Evolutionary conservation across 2,113 vertebrate species (phyloP).

Genomic region (Phyllopteryx taeniolatus): DNA sequence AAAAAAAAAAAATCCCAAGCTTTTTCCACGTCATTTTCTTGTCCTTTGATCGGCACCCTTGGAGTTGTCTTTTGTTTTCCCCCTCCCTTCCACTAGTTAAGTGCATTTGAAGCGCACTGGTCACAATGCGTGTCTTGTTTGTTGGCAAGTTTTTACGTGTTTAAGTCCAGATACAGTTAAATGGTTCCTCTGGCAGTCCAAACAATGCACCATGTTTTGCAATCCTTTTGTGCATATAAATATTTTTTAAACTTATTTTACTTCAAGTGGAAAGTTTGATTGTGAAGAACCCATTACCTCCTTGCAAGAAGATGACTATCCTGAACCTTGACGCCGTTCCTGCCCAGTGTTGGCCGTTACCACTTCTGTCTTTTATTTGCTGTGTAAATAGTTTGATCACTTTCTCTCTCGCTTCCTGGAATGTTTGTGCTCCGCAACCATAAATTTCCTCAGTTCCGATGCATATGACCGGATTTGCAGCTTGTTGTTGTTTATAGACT

Average conservation of each 20-base stretch:
- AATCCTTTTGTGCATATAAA: not conserved
- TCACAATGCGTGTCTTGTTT: conserved; percentile 25
- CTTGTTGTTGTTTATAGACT: conserved; percentile 17
- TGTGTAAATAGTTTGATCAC: conserved; percentile 70
- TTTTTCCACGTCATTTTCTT: conserved; percentile 29
- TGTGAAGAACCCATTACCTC: conserved; percentile 73
- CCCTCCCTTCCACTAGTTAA: not conserved
- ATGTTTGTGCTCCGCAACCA: conserved; percentile 43
- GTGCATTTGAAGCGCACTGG: not conserved
- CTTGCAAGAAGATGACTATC: conserved; percentile 25
- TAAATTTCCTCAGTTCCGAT: conserved; percentile 50
- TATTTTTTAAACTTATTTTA: conserved; percentile 8
- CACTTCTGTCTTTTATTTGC: conserved; percentile 62
- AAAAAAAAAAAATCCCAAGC: conserved; percentile 11
- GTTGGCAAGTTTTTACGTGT: conserved; percentile 13
- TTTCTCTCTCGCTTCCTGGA: conserved; percentile 18
- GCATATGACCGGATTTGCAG: conserved; percentile 57
- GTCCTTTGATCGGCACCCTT: not conserved
- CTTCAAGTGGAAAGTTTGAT: conserved; percentile 62
- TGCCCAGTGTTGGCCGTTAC: conserved; percentile 59
- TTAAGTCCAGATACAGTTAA: not conserved
- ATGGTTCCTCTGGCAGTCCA: not conserved
- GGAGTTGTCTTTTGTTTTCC: not conserved
- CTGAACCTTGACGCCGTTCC: conserved; percentile 57
- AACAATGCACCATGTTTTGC: not conserved